Conservation (phyloP, 2,113 vertebrate species). For the Sceloporus tristichus region DNA sequence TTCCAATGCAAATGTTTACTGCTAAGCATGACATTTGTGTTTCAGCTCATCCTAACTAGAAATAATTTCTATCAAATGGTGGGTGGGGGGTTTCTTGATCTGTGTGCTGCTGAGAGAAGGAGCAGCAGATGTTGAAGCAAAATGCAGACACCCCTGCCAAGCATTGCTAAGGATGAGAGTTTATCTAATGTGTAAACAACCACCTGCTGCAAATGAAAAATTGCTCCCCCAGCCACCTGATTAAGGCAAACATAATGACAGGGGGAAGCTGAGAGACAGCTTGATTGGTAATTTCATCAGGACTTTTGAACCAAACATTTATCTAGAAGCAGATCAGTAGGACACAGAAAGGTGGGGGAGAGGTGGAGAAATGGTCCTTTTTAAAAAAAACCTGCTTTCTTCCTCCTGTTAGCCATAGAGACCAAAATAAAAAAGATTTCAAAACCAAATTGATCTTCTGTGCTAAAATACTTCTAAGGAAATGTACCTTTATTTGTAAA, state of each 20-base stretch:
- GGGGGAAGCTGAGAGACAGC: slow-evolving; percentile 57
- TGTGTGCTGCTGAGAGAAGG: slow-evolving; percentile 37
- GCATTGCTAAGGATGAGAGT: slow-evolving; percentile 59
- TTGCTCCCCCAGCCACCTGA: slow-evolving; percentile 76
- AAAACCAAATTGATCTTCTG: not conserved
- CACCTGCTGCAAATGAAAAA: slow-evolving; percentile 74
- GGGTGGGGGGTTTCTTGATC: slow-evolving; percentile 60
- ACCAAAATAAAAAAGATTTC: not conserved
- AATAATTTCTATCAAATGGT: slow-evolving; percentile 63
- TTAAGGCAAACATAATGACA: slow-evolving; percentile 65
- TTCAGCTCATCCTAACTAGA: slow-evolving; percentile 62
- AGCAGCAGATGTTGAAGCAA: slow-evolving; percentile 71
- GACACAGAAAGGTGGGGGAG: slow-evolving; percentile 28
- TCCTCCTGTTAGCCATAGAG: not conserved
- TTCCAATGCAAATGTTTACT: slow-evolving; percentile 70
- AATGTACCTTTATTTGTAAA: not conserved
- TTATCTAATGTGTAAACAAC: slow-evolving; percentile 75
- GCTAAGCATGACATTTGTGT: slow-evolving; percentile 63
- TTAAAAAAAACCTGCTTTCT: not conserved
- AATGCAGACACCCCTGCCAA: slow-evolving; percentile 70
- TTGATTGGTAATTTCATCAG: slow-evolving; percentile 67
- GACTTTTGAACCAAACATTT: slow-evolving; percentile 69
- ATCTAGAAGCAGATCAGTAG: slow-evolving; percentile 59
- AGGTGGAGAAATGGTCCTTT: too few relatives aligned
- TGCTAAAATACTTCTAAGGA: not conserved